Evolutionary conservation across 2,888 invertebrate genomes (phyloP).

Genomic region (Nebria brevicollis): DNA sequence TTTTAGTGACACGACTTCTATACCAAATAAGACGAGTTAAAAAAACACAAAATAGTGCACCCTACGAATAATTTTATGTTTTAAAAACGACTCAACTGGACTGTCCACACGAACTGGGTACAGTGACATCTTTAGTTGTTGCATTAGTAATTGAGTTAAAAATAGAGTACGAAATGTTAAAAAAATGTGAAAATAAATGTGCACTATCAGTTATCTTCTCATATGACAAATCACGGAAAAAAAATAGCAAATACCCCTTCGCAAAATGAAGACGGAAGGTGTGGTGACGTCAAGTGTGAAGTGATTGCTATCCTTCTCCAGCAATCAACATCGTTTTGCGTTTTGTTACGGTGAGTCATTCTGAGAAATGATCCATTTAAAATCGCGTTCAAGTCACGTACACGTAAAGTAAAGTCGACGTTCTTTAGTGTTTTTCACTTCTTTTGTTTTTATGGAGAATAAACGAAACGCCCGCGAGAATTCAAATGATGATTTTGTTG

Average conservation of each 20-base stretch:
- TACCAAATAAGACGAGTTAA: too few relatives aligned
- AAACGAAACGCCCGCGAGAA: slow-evolving; percentile 1
- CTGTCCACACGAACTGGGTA: too few relatives aligned
- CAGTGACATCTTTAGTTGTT: not conserved
- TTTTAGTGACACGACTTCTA: too few relatives aligned
- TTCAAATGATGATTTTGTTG: slow-evolving; percentile 8
- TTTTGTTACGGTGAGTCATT: slow-evolving; percentile 17
- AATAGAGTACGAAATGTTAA: not conserved
- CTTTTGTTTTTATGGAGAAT: not conserved
- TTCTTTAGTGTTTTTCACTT: not conserved
- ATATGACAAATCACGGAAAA: slow-evolving; percentile 8
- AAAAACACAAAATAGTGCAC: too few relatives aligned
- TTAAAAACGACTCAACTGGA: not conserved
- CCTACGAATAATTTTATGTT: too few relatives aligned
- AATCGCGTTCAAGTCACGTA: slow-evolving; percentile 16
- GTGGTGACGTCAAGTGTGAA: not conserved
- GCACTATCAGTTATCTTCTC: slow-evolving; percentile 6
- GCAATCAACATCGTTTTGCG: not conserved
- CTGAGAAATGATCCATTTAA: slow-evolving; percentile 3
- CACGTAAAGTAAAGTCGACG: not conserved
- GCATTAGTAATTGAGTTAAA: not conserved
- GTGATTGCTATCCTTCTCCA: not conserved
- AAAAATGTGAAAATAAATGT: not conserved
- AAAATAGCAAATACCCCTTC: not conserved
- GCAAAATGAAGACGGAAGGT: not conserved